phyloP scores from a whole-genome alignment of 2,888 invertebrate genomes.

The Aromia moschata region DNA sequence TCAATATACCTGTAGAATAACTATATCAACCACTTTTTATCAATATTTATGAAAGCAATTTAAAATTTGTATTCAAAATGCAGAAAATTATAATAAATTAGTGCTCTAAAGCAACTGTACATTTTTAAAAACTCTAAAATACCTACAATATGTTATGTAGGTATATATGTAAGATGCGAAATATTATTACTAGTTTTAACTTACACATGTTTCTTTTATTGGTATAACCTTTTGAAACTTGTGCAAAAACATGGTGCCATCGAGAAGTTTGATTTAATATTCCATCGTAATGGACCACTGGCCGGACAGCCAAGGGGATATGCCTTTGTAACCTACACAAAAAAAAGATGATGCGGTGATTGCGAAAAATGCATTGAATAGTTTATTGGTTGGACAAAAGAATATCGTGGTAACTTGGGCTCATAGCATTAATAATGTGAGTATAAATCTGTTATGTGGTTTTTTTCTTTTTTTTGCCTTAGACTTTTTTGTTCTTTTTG shows the following conservation, averaged over 20 bases:
- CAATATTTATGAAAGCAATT: no score
- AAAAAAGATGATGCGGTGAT: constrained; percentile 73
- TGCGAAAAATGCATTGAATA: constrained; percentile 79
- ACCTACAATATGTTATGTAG: no score
- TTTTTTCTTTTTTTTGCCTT: not conserved
- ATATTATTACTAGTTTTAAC: no score
- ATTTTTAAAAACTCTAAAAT: no score
- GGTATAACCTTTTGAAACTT: constrained; percentile 96
- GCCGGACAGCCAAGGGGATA: constrained; percentile 92
- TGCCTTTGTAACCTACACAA: constrained; percentile 87
- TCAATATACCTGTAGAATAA: no score
- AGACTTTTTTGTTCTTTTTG: not conserved
- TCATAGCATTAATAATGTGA: constrained; percentile 75
- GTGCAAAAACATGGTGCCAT: constrained; percentile 93
- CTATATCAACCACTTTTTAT: no score
- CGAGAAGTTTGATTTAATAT: constrained; percentile 95
- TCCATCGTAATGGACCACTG: constrained; percentile 90
- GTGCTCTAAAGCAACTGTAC: no score
- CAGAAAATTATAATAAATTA: no score
- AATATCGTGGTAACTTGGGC: constrained; percentile 84
- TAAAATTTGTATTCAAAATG: no score
- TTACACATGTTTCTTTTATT: constrained; percentile 67
- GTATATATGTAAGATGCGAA: no score
- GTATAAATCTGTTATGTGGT: constrained; percentile 35
- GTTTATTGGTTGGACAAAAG: constrained; percentile 77